Evolutionary conservation across 2,888 invertebrate genomes (phyloP).

Genomic region (Drosophila mimetica): DNA sequence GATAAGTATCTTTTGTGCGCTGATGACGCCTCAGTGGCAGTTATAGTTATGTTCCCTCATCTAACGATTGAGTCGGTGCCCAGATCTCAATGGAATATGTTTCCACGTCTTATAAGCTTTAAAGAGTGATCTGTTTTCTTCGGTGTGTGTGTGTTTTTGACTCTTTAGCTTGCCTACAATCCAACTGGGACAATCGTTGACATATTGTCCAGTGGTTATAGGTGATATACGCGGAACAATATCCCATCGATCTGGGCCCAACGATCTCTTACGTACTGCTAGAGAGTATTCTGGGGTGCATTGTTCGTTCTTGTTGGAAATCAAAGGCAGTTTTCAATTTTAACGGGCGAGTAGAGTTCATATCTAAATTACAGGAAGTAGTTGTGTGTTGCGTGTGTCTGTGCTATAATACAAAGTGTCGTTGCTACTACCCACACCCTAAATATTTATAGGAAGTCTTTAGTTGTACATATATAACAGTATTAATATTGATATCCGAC

Average conservation of each 20-base stretch:
- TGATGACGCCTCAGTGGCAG: constrained; percentile 72
- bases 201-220: constrained; percentile 70
- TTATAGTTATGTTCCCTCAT: constrained; percentile 28
- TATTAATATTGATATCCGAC: constrained; percentile 72
- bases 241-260: neutral
- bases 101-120: constrained; percentile 12
- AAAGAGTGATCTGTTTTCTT: constrained; percentile 13
- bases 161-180: constrained; percentile 44
- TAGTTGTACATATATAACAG: constrained; percentile 62
- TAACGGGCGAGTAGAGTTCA: constrained; percentile 55
- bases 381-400: constrained; percentile 56
- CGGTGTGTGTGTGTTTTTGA: constrained; percentile 44
- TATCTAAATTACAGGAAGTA: constrained; percentile 63
- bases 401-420: constrained; percentile 77
- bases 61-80: constrained; percentile 15
- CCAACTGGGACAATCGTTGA: constrained; percentile 61
- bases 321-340: constrained; percentile 74
- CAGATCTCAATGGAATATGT: constrained; percentile 4
- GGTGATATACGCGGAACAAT: neutral
- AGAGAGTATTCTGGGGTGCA: constrained; percentile 70
- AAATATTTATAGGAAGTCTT: constrained; percentile 75
- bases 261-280: constrained; percentile 49
- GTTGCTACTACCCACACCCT: constrained; percentile 76
- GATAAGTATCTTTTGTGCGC: constrained; percentile 64
- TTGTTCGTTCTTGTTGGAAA: constrained; percentile 62